Evolutionary conservation across 2,113 vertebrate genomes (phyloP), one percentile per base, ranked within the genome.

Genomic region (Pelvicachromis taeniatus): DNA sequence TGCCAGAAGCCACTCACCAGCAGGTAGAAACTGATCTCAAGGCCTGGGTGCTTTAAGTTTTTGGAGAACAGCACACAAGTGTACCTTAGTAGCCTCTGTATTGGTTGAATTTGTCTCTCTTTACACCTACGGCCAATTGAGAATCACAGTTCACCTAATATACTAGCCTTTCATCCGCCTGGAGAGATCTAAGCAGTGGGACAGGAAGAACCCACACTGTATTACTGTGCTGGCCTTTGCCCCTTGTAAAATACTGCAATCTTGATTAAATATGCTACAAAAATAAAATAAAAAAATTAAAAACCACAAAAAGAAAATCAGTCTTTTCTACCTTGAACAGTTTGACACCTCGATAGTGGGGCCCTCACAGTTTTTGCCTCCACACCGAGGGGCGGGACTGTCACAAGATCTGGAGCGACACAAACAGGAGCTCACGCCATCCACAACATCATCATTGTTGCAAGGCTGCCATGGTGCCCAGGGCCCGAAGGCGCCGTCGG

Each of bases 381-480:
- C 98, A 4, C 99, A 99, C 75, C 95, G 97, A 55, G 98, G 97
- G 23, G 85, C 89, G 1, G 99, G 99, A 87, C 94, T 97, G 94
- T 99, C 96, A 82, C 99, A 99, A 3, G 95, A 95, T 90, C 98
- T 95, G 78, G 97, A 97, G 87, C 97, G 97, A 90, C 99, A 99
- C 92, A 97, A 91, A 53, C 99, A 99, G 78, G 97, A 96, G 87
- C 97, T 98, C 58, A 96, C 96, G 52, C 96, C 97, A 35, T 99
- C 98, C n/a, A 82, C 55, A 4, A 97, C 96, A 9, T 99, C 98
- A 1, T 97, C 96, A 7, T 99, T 97, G 93, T 97, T 97, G 86
- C 99, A 99, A 1, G 96, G 96, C 93, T 99, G 98, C 99, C 99
- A 99, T 2, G 96, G 93, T 40, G 97, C 96, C 99, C 98, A 99